A percentile compares a stretch with the other conserved stretches of the same genome.
phyloP scores from a whole-genome alignment of 2,888 invertebrate species.

The Shargacucullia verbasci region DNA sequence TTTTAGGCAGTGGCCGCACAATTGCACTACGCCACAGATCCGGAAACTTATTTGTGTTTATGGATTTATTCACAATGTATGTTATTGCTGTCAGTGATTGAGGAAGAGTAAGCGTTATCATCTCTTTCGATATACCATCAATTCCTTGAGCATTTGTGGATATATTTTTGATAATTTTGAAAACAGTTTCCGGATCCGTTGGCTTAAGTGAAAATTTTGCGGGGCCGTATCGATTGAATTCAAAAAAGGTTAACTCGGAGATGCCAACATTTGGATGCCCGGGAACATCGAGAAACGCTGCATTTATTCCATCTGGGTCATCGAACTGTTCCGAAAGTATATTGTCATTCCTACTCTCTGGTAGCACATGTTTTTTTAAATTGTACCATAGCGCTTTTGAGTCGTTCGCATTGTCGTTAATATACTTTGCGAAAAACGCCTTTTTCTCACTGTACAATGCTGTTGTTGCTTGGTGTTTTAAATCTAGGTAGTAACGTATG shows the following conservation, averaged over 20 bases:
- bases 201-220: background rate
- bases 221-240: background rate
- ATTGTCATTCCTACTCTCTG: background rate
- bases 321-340: background rate
- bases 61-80: conserved; percentile 1
- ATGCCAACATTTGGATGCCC: background rate
- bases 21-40: background rate
- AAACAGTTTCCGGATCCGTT: background rate
- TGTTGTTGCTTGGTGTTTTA: conserved; percentile 6
- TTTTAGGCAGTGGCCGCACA: conserved; percentile 2
- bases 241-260: background rate
- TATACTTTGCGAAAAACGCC: too few species aligned
- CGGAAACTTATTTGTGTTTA: background rate
- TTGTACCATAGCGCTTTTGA: background rate
- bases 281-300: conserved; percentile 3
- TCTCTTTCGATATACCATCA: too few species aligned
- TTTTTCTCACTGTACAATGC: conserved; percentile 15
- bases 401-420: conserved; percentile 1
- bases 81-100: background rate
- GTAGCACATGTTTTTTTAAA: background rate
- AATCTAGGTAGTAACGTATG: conserved; percentile 8
- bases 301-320: conserved; percentile 9
- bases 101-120: background rate
- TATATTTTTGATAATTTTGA: background rate
- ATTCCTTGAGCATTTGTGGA: background rate